Conservation (phyloP, 2,797 vertebrate genomes). For the Oreonectes daqikongensis region DNA sequence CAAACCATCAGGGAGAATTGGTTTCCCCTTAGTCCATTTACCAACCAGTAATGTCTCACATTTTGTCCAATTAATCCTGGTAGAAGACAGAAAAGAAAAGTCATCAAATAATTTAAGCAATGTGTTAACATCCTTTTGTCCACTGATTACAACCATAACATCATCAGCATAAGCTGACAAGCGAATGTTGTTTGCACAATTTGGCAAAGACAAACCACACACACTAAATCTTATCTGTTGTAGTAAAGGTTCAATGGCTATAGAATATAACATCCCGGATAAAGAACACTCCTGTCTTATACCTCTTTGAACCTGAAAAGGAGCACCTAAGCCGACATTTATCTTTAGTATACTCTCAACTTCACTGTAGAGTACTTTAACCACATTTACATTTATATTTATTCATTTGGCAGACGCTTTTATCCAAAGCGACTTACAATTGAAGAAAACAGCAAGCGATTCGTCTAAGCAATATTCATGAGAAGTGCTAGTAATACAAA, state of each 20-base stretch:
- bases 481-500: no score
- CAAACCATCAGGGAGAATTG: not conserved
- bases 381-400: no score
- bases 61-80: not conserved
- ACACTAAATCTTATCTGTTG: accelerated
- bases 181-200: no score
- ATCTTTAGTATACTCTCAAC: not conserved
- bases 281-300: not conserved
- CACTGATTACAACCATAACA: no score
- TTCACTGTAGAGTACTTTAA: not conserved
- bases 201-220: not conserved
- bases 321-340: not conserved
- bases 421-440: no score
- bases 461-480: no score
- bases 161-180: not conserved
- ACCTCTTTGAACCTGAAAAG: not conserved
- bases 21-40: not conserved
- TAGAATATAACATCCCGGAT: not conserved
- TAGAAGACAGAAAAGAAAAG: not conserved
- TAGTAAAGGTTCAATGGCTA: not conserved
- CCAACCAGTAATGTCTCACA: not conserved
- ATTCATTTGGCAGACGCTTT: no score
- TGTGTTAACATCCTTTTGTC: not conserved
- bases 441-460: no score
- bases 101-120: no score